Evolutionary conservation across 2,888 invertebrate species (phyloP), one percentile per base, ranked within the genome.

Genomic region (Habrosyne pyritoides): DNA sequence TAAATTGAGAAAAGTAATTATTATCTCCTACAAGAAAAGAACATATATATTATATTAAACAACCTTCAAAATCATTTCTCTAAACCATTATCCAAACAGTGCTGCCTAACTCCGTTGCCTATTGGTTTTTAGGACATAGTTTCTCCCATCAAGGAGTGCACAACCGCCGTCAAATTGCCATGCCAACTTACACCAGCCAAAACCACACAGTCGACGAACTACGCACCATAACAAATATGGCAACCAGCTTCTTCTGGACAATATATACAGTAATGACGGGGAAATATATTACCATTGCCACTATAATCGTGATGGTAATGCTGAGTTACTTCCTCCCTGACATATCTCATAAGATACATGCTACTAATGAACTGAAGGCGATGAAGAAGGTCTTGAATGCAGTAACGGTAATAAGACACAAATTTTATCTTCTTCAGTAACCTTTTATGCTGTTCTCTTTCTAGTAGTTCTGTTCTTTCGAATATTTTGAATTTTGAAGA

Each of bases 271-370:
- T 61, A 18, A 64, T 80, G 61, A 69, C 66, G 26, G 73, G 68
- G 2, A 81, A 77, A 60, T 83, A 80, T 51, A 50, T 84, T 14
- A 67, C 75, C 0, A 50, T 85, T 1, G 66, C 67, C 1, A 81
- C 82, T 0, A 60, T 87, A 0, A 47, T 83, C 2, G 49, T 83
- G 2, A 71, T 88, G 0, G 67, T 87, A 2, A 36, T 84, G 3
- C 66, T 89, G 2, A 83, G 79, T 47, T 77, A 86, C 28, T 56
- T 89, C 0, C 63, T 88, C 1, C 86, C 88, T 0, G 80, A 84
- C 42, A 71, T 87, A 47, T 77, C 83, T 0, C 78, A 82, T 36
- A 84, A 79, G 61, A 64, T 86, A 6, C 77, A 80, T 10, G 75
- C 75, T 30, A 72, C 66, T 2, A 77, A 71, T 2, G 86, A 89